These are phyloP conservation scores for Phyllostomus hastatus DNA, from an alignment of 2,113 vertebrate genomes.

Conservation along the genomic window DNA sequence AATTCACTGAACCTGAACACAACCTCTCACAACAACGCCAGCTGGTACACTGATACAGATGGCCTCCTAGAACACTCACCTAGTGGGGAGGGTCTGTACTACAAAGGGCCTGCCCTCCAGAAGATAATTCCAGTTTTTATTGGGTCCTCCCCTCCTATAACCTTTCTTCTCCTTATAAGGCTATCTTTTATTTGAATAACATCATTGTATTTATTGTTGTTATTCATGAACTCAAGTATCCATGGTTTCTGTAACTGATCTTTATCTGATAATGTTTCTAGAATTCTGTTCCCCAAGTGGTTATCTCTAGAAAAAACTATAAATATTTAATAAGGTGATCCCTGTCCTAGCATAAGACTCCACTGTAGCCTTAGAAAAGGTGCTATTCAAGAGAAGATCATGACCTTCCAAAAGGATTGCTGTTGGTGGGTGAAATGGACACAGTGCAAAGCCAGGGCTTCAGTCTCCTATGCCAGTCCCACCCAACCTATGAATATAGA, in stretches of 20 bases:
- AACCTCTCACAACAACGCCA: too few species aligned
- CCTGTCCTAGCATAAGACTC: not conserved
- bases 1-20: too few species aligned
- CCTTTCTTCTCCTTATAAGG: not conserved
- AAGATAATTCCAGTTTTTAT: too few species aligned
- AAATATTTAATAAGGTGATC: not conserved
- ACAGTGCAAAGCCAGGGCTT: not conserved
- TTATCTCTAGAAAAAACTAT: not conserved
- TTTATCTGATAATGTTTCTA: not conserved
- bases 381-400: not conserved
- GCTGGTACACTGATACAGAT: too few species aligned
- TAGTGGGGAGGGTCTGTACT: too few species aligned
- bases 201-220: not conserved
- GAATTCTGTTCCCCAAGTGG: not conserved
- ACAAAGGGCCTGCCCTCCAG: too few species aligned
- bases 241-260: not conserved
- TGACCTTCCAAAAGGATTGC: not conserved
- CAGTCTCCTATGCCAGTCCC: not conserved
- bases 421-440: not conserved
- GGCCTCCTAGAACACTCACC: too few species aligned
- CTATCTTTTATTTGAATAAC: not conserved
- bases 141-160: not conserved
- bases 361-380: not conserved
- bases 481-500: not conserved
- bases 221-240: not conserved